Conservation (phyloP, 2,113 vertebrate species). For the Nanorana parkeri region DNA sequence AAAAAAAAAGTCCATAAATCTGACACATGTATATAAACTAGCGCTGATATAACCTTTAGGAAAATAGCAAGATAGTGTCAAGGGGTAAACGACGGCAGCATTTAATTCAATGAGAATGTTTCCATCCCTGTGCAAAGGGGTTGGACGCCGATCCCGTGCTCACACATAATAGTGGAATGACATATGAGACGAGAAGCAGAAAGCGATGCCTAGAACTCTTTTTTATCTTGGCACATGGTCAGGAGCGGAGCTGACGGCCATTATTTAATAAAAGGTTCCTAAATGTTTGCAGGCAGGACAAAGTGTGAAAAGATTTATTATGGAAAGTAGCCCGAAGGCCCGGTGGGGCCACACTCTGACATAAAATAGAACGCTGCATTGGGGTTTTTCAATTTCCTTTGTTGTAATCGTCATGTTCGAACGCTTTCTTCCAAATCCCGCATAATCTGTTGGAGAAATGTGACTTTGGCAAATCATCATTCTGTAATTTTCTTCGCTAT, state of each 20-base stretch:
- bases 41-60: not conserved
- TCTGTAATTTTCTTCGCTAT: too few species aligned
- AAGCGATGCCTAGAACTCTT: constrained; percentile 32
- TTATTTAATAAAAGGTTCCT: constrained; percentile 31
- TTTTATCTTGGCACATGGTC: constrained; percentile 22
- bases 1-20: not conserved
- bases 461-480: too few species aligned
- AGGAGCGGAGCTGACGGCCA: not conserved
- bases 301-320: constrained; percentile 49
- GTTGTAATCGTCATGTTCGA: not conserved
- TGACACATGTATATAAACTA: not conserved
- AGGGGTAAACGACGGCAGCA: not conserved
- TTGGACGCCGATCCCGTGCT: not conserved
- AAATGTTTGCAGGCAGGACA: constrained; percentile 40
- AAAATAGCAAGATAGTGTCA: constrained; percentile 12
- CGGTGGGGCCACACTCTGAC: constrained; percentile 1
- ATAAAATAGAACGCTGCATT: constrained; percentile 5
- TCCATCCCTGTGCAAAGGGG: not conserved
- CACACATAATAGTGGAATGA: not conserved
- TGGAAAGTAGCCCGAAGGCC: constrained; percentile 30
- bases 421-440: not conserved
- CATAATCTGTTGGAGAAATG: too few species aligned
- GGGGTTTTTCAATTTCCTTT: not conserved
- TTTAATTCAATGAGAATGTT: not conserved
- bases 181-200: not conserved